Evolutionary conservation across 2,888 invertebrate species (phyloP).

Genomic region (Tachina lurida): DNA sequence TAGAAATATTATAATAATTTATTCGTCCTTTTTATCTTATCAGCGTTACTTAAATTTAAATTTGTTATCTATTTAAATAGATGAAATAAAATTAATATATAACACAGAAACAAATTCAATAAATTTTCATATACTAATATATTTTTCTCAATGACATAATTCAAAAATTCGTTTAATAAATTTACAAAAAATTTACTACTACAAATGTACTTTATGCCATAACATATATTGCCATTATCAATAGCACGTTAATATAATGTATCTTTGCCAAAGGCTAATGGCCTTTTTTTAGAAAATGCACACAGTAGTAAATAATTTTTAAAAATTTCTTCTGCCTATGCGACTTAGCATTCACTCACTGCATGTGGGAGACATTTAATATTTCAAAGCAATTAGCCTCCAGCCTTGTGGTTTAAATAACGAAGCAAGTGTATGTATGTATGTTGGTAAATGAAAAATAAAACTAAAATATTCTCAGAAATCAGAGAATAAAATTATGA

Average conservation of each 20-base stretch:
- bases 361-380: slow-evolving; percentile 32
- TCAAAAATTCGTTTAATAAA: background rate
- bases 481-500: slow-evolving; percentile 43
- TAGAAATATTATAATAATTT: too few relatives aligned
- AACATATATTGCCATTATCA: slow-evolving; percentile 5
- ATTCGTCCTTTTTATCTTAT: too few relatives aligned
- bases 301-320: background rate
- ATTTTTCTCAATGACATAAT: background rate
- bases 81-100: too few relatives aligned
- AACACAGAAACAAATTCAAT: background rate
- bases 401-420: slow-evolving; percentile 1
- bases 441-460: background rate
- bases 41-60: too few relatives aligned
- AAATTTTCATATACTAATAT: background rate
- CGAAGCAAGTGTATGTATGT: background rate
- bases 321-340: background rate
- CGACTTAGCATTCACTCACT: too few relatives aligned
- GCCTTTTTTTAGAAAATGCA: background rate
- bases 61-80: too few relatives aligned
- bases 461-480: slow-evolving; percentile 11
- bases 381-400: slow-evolving; percentile 37
- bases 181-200: background rate
- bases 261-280: background rate
- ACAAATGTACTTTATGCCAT: background rate
- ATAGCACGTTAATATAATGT: background rate